Conservation (phyloP, 2,888 invertebrate species). For the Acronicta alni region DNA sequence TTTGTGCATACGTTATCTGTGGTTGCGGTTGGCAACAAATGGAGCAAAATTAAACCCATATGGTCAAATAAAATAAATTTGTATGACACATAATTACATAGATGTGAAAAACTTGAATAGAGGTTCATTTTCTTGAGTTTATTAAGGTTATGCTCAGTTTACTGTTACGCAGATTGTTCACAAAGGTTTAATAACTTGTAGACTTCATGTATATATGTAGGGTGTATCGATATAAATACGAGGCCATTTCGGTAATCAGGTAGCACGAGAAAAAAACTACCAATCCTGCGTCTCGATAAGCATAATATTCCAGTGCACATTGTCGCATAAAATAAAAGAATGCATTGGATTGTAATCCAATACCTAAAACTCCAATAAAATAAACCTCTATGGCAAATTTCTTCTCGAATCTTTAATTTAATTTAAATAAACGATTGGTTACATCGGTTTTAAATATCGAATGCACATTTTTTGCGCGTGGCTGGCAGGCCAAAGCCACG, state of each 20-base stretch:
- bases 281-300: conserved; percentile 1
- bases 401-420: conserved; percentile 27
- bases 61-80: conserved; percentile 5
- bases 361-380: conserved; percentile 7
- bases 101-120: neutral
- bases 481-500: conserved; percentile 60
- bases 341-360: conserved; percentile 9
- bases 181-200: neutral
- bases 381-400: neutral
- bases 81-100: conserved; percentile 2
- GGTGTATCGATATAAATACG: neutral
- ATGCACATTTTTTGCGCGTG: conserved; percentile 65
- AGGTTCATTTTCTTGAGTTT: too few relatives aligned
- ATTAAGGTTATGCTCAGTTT: too few relatives aligned
- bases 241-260: neutral
- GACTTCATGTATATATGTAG: neutral
- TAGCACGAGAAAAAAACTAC: neutral
- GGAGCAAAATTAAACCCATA: conserved; percentile 23
- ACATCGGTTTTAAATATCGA: conserved; percentile 63
- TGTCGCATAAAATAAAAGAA: conserved; percentile 23
- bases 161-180: neutral
- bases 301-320: conserved; percentile 9
- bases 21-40: conserved; percentile 19
- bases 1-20: conserved; percentile 61
- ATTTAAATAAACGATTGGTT: conserved; percentile 53